Evolutionary conservation across 1,140 invertebrate genomes (phyloP), one percentile per base, ranked within the genome.

Genomic region (Pollicipes pollicipes): DNA sequence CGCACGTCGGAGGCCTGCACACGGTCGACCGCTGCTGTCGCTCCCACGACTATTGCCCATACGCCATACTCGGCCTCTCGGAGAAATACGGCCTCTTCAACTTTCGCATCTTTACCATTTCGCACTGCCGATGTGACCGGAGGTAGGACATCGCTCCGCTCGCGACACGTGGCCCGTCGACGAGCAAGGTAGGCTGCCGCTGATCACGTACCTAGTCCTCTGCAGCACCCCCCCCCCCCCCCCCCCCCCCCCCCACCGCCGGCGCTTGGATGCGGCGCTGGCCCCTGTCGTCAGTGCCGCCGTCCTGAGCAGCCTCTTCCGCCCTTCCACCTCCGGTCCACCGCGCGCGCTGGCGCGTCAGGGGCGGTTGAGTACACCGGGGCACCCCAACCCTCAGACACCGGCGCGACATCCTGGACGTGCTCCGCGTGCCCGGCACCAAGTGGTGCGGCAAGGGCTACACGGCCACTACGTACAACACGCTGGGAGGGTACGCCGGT

Each of bases 401-500:
- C 70, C 83, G 83, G 77, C 80, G 84, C 45, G 82, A 81, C 74
- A 78, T 85, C 67, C 80, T 83, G 74, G 85, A 88, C 73, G 74
- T 87, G 58, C 81, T 90, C 37, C 81, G 88, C 66, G 84, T 90
- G 66, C 90, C 90, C 0, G 90, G 90, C 0, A 94, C 91, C 0
- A 87, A 90, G 75, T 93, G 91, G 91, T 95, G 91, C 78, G 92
- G 91, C 3, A 86, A 87, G 72, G 91, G 91, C 16, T 86, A 86
- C 76, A 84, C 85, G 0, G 90, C 90, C 0, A 83, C 83, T 21
- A 84, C 86, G 74, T 90, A 88, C 76, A 85, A 86, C 2, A 85
- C 92, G 75, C 81, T 94, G 8, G 92, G 91, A 0, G 86, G 86
- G 28, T 88, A 89, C 76, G 84, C 85, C 0, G 82, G 83, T 10